Base-by-base conservation (phyloP, 2,888 invertebrate species). In the Tiliacea citrago region DNA sequence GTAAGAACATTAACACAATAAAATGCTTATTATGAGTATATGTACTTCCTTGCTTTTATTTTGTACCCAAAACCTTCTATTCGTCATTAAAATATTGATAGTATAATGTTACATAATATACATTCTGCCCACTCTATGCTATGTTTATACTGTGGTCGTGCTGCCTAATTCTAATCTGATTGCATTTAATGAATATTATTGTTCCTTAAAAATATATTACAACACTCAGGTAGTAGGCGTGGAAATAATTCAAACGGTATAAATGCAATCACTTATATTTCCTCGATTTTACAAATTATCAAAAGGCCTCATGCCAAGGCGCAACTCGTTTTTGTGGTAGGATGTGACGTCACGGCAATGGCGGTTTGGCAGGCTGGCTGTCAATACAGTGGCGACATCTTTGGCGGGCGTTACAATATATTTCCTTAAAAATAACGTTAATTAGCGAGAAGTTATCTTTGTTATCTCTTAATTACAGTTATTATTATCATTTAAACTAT, bases 1-100 rank as follows among this genome's bases (percentile, higher is more conserved):
- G 42, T 73, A 45, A 49, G 24, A 35, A 49, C 21, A 68, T 13
- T 29, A 39, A 69, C 29, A 55, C 24, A 63, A 78, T 78, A 51
- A 77, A 78, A 24, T 42, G 8, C 13, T n/a, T 60, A 39, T n/a
- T 39, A 58, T 18, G 0, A 69, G 7, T 21, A 18, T 1, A 10
- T 9, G 13, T 13, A 45, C 29, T 42, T 49, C 1, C 10, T 4
- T 60, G 5, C 8, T 70, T 77, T 62, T 70, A 61, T 55, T 49
- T 70, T 49, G 4, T 49, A 24, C 29, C 29, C 6, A 29, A 61
- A 60, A 21, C 45, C n/a, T 13, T 7, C 0, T 9, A 21, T 7
- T 10, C 1, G 1, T 39, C 10, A 18, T 55, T 7, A 35, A 35
- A 62, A 69, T 39, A 49, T n/a, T 39, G 18, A 16, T 61, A 12